Evolutionary conservation across 2,888 invertebrate genomes (phyloP), one percentile per base, ranked within the genome.

Genomic region (Limnephilus rhombicus): DNA sequence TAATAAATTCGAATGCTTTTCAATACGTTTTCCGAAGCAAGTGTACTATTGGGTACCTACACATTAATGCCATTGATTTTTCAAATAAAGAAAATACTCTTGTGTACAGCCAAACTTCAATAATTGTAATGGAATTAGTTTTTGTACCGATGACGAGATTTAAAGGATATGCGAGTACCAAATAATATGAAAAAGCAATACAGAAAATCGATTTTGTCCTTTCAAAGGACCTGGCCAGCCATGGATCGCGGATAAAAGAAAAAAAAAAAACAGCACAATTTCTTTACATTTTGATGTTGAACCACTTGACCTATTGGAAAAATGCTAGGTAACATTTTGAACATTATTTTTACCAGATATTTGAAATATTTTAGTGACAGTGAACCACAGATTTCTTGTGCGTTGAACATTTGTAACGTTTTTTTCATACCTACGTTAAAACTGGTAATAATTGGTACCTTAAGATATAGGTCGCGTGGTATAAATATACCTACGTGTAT

Each of bases 141-240:
- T 2, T 68, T 68, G 24, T 24, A 68, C 68, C 68, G 18, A 24
- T 68, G 24, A 82, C 12, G 82, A 34, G 34, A 1, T 82, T 82
- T 34, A 82, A 31, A 13, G 29, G 34, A 34, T 82, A 31, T 29
- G 82, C 15, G 82, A 82, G 34, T 82, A 34, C 34, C 34, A 31
- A 82, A 31, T 34, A 34, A 34, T 82, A 31, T 15, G 18, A 34
- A 82, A 82, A 31, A 82, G 82, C 31, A 82, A 34, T 34, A 82
- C 18, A 31, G 31, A 82, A 82, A 82, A 82, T 82, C 82, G 31
- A 82, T 82, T 34, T 82, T 82, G 18, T 31, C 13, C 29, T 34
- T 82, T 82, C 82, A 82, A 82, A 82, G 34, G 34, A 82, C 29
- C 82, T 31, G 82, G 15, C 34, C 82, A 34, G 31, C 82, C 82